These are phyloP conservation scores for Megalops cyprinoides DNA, from an alignment of 2,797 vertebrate genomes.

Conservation along the genomic window DNA sequence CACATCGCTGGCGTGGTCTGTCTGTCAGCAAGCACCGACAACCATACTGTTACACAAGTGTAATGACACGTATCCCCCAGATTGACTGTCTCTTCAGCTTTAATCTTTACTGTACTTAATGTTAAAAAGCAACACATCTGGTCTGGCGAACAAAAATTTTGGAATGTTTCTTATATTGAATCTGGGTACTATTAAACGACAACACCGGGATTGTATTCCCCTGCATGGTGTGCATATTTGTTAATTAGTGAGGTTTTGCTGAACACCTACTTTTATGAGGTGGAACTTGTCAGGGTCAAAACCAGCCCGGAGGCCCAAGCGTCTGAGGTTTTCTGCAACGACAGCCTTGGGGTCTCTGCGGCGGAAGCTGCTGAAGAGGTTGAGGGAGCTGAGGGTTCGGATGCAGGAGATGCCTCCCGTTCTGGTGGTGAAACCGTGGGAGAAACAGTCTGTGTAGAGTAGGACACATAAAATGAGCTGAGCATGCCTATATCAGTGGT, in stretches of 20 bases:
- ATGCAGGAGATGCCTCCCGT: constrained; percentile 85
- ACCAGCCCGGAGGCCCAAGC: constrained; percentile 80
- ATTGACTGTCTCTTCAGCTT: too few relatives aligned
- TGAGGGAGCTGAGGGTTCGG: constrained; percentile 84
- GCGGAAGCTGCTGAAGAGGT: constrained; percentile 86
- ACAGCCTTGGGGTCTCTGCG: constrained; percentile 79
- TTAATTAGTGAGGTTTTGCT: too few relatives aligned
- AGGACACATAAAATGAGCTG: constrained; percentile 17
- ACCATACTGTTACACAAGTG: background rate
- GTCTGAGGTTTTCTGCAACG: constrained; percentile 85
- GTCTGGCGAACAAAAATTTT: background rate
- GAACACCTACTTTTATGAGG: constrained; percentile 77
- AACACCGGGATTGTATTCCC: background rate
- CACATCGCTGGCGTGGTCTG: constrained; percentile 80
- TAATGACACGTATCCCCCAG: too few relatives aligned
- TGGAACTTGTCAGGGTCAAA: constrained; percentile 79
- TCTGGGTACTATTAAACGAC: background rate
- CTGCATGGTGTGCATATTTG: background rate
- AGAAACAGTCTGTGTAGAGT: constrained; percentile 72
- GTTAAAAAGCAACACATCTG: too few relatives aligned
- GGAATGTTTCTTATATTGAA: background rate
- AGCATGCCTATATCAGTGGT: background rate
- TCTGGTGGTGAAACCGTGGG: constrained; percentile 90
- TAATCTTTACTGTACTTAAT: too few relatives aligned
- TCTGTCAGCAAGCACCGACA: constrained; percentile 64